Evolutionary conservation across 1,140 invertebrate species (phyloP).

Genomic region (Drosophila hydei): DNA sequence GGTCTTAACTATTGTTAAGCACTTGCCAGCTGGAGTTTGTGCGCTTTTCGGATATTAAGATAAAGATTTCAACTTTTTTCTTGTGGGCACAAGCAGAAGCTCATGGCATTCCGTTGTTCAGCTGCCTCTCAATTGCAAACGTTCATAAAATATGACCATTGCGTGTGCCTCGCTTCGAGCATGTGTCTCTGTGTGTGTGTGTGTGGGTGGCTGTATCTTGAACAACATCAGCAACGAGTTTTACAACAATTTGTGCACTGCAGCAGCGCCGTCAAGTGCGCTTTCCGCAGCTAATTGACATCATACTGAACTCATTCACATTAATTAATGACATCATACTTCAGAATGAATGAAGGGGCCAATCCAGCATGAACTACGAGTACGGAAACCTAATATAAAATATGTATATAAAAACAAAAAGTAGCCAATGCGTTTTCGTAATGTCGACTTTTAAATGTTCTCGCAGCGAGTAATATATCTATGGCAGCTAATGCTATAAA

Average conservation of each 20-base stretch:
- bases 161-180: slow-evolving; percentile 9
- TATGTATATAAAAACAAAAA: background rate
- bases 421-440: background rate
- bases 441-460: slow-evolving; percentile 6
- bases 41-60: slow-evolving; percentile 47
- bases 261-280: slow-evolving; percentile 65
- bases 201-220: slow-evolving; percentile 43
- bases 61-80: slow-evolving; percentile 58
- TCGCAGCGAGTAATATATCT: background rate
- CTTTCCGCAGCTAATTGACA: slow-evolving; percentile 82
- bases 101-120: background rate
- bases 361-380: slow-evolving; percentile 33
- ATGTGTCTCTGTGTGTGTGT: slow-evolving; percentile 18
- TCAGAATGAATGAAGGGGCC: slow-evolving; percentile 50
- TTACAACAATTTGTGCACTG: slow-evolving; percentile 61
- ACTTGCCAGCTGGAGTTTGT: slow-evolving; percentile 59
- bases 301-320: slow-evolving; percentile 83
- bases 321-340: slow-evolving; percentile 82
- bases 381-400: slow-evolving; percentile 2
- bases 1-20: slow-evolving; percentile 67
- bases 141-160: slow-evolving; percentile 41
- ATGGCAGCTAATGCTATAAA: background rate
- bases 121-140: slow-evolving; percentile 46
- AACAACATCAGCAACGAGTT: slow-evolving; percentile 37
- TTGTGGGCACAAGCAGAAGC: slow-evolving; percentile 13